Conservation (phyloP, 2,797 vertebrate species). For the Ctenopoma multispine region DNA sequence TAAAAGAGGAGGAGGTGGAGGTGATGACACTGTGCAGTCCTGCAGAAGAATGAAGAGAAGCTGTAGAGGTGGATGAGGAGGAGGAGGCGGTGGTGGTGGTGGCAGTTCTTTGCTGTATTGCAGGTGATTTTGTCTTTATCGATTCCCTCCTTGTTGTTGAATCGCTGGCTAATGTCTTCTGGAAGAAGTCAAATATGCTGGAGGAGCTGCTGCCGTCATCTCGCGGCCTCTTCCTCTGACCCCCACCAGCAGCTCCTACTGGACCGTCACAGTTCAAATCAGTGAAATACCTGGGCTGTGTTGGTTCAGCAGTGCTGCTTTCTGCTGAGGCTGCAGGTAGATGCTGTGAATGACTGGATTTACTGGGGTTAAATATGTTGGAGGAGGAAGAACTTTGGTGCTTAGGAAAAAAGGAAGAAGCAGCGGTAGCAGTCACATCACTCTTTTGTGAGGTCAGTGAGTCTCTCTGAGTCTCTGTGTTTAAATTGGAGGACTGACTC, state of each 20-base stretch:
- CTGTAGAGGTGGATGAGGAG: conserved; percentile 23
- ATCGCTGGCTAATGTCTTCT: conserved; percentile 44
- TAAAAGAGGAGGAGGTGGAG: conserved; percentile 24
- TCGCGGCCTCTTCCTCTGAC: conserved; percentile 75
- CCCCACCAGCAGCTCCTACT: neutral
- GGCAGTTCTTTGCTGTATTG: conserved; percentile 39
- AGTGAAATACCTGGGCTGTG: conserved; percentile 47
- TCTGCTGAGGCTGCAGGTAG: conserved; percentile 24
- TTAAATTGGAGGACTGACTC: conserved; percentile 19
- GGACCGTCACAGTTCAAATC: conserved; percentile 3
- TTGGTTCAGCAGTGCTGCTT: conserved; percentile 17
- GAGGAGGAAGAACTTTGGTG: conserved; percentile 19
- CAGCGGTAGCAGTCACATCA: neutral
- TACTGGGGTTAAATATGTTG: neutral
- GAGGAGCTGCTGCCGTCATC: conserved; percentile 58
- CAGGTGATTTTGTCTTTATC: conserved; percentile 14
- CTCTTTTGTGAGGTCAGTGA: neutral
- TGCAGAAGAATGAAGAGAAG: conserved; percentile 19
- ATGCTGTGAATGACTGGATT: neutral
- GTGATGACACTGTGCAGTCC: conserved; percentile 12
- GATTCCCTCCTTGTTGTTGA: conserved; percentile 36
- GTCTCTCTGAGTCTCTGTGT: conserved; percentile 25
- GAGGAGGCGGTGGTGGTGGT: conserved; percentile 9
- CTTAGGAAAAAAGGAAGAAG: conserved; percentile 35
- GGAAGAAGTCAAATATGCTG: conserved; percentile 76